Evolutionary conservation across 2,888 invertebrate genomes (phyloP).

Genomic region (Pristionchus fissidentatus): DNA sequence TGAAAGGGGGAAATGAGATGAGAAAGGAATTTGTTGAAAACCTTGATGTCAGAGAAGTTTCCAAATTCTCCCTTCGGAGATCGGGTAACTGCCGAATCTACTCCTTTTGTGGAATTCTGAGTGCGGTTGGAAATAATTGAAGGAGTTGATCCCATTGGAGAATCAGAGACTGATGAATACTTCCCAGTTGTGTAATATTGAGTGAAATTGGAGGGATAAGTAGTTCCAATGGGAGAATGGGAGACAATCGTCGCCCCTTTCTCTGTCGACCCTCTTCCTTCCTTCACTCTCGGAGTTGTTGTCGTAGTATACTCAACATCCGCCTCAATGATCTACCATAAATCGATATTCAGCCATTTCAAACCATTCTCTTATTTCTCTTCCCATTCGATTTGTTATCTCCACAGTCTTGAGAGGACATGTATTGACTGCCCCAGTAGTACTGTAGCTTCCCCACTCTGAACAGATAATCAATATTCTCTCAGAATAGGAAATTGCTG

Average conservation of each 20-base stretch:
- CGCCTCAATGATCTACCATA: neutral
- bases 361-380: constrained; percentile 13
- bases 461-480: neutral
- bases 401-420: constrained; percentile 12
- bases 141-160: neutral
- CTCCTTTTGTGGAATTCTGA: too few relatives aligned
- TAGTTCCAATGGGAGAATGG: neutral
- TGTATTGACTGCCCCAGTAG: constrained; percentile 46
- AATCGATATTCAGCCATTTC: neutral
- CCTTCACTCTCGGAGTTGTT: neutral
- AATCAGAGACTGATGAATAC: neutral
- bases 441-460: constrained; percentile 31
- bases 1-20: neutral
- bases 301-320: too few relatives aligned
- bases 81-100: neutral
- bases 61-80: neutral
- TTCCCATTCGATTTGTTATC: neutral
- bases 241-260: neutral
- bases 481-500: neutral
- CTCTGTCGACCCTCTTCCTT: neutral
- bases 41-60: constrained; percentile 35
- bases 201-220: neutral
- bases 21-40: neutral
- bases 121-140: neutral
- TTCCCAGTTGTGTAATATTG: too few relatives aligned